Conservation (phyloP, 2,888 invertebrate genomes). For the Lycaena phlaeas region DNA sequence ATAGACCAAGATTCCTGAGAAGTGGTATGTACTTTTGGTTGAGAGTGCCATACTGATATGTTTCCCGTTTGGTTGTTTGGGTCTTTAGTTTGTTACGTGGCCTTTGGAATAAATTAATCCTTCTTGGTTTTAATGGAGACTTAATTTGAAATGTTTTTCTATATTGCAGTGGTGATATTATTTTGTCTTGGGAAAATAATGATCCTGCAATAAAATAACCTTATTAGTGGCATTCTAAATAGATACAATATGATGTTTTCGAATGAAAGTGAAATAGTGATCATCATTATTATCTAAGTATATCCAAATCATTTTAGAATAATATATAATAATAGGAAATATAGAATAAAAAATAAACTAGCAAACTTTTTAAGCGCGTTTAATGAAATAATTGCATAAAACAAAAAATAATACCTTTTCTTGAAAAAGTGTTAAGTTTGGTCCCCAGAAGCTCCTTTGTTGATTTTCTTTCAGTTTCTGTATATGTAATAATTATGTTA, state of each 20-base stretch:
- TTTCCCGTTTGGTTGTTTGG: slow-evolving; percentile 41
- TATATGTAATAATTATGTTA: too few species aligned
- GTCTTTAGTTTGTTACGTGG: slow-evolving; percentile 33
- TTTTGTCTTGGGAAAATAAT: slow-evolving; percentile 21
- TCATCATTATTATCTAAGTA: too few species aligned
- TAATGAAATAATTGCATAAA: too few species aligned
- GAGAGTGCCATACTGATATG: slow-evolving; percentile 37
- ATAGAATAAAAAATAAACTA: too few species aligned
- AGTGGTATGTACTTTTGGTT: slow-evolving; percentile 50
- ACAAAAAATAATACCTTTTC: too few species aligned
- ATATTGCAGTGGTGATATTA: slow-evolving; percentile 35
- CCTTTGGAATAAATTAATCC: slow-evolving; percentile 33
- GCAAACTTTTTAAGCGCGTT: background rate
- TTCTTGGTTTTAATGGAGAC: slow-evolving; percentile 43
- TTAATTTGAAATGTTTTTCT: slow-evolving; percentile 42
- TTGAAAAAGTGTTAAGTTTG: background rate
- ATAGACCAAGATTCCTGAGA: slow-evolving; percentile 50
- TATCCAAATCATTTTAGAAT: too few species aligned
- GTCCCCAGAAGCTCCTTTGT: background rate
- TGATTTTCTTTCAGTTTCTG: background rate
- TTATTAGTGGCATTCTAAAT: too few species aligned
- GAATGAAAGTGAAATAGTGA: too few species aligned
- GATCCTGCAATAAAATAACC: slow-evolving; percentile 25
- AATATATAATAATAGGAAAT: too few species aligned
- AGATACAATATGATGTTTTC: too few species aligned